Conservation (phyloP, 2,888 invertebrate species). For the Nomada lathburiana region DNA sequence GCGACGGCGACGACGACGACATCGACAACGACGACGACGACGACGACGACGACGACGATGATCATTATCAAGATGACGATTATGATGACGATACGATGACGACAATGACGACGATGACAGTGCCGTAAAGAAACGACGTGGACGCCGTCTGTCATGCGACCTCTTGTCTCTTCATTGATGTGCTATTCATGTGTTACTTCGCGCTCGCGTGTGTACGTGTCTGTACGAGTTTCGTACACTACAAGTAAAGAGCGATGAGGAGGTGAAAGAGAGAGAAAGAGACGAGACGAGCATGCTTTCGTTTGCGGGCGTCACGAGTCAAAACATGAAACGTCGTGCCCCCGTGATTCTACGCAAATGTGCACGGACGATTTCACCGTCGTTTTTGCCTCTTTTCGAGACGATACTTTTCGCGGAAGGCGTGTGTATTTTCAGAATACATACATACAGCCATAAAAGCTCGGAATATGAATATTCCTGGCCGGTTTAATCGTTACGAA, state of each 20-base stretch:
- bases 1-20: not conserved
- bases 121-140: slow-evolving; percentile 46
- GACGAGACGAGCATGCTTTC: slow-evolving; percentile 21
- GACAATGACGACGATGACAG: slow-evolving; percentile 33
- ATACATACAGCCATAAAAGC: not conserved
- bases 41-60: not conserved
- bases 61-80: not conserved
- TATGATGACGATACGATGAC: not conserved
- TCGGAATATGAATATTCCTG: not conserved
- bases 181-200: slow-evolving; percentile 24
- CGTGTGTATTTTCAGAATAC: slow-evolving; percentile 7
- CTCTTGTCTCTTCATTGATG: slow-evolving; percentile 68
- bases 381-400: slow-evolving; percentile 32
- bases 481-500: not conserved
- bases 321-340: slow-evolving; percentile 51
- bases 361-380: slow-evolving; percentile 32
- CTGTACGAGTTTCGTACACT: not conserved
- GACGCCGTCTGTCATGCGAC: slow-evolving; percentile 68
- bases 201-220: slow-evolving; percentile 8
- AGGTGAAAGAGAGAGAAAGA: slow-evolving; percentile 14
- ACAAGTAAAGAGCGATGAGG: not conserved
- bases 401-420: slow-evolving; percentile 20
- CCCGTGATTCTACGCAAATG: slow-evolving; percentile 58
- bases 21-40: not conserved
- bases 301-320: slow-evolving; percentile 48